Evolutionary conservation across 2,113 vertebrate genomes (phyloP), one percentile per base, ranked within the genome.

Genomic region (Anser cygnoides): DNA sequence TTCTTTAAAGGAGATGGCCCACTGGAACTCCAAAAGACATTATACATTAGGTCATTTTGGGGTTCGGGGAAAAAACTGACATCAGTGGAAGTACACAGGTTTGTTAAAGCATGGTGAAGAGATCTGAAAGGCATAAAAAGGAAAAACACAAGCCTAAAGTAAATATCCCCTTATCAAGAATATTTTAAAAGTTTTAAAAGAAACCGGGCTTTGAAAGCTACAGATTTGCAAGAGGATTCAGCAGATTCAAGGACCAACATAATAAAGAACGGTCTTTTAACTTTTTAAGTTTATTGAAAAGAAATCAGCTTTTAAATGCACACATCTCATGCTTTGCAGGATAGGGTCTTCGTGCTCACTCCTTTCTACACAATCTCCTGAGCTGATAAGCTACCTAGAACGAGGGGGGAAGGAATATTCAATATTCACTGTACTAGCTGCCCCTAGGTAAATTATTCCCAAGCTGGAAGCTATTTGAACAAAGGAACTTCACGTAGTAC

Each of bases 1-100:
- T 71, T 85, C 70, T 81, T 75, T 49, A 62, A 90, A 89, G 75
- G 26, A 88, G 63, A 77, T 31, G 6, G 63, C 46, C 65, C 65
- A 80, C 22, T 44, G 28, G 11, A 37, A 46, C 72, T 63, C 59
- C 63, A 59, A 63, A 81, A 88, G 21, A 80, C 43, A 66, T 28
- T 43, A 33, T 35, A 33, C 46, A 70, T 43, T 35, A 13, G 46
- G 14, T 20, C 85, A 46, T 44, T n/a, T 50, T 33, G 10, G 11
- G 37, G 37, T 37, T 37, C 37, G 37, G 37, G 37, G 11, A 28
- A 50, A 68, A 66, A 59, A 39, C 3, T 11, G 1, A 49, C 29
- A 65, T 15, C 11, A 85, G 22, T 12, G 28, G 16, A 86, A 93
- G 39, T 67, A 78, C 81, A 87, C 11, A 89, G 28, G 81, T 57